Evolutionary conservation across 1,140 invertebrate species (phyloP).

Genomic region (Drosophila pachea): DNA sequence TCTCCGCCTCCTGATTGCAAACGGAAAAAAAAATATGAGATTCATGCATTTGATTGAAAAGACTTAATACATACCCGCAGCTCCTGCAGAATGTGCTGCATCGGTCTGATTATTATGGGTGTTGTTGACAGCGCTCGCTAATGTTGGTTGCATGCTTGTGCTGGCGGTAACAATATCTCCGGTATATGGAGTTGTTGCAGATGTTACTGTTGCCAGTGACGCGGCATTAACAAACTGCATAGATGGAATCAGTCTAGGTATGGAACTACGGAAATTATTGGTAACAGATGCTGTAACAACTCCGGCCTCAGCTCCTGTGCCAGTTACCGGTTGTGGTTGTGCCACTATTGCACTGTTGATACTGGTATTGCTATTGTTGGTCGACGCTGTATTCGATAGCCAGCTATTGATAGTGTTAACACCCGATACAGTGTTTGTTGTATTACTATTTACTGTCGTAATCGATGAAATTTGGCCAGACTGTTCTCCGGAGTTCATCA

Average conservation of each 20-base stretch:
- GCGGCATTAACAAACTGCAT: conserved; percentile 38
- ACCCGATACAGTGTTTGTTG: background rate
- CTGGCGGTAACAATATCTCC: background rate
- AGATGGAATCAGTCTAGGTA: conserved; percentile 55
- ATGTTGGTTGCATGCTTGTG: background rate
- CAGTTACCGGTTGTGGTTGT: background rate
- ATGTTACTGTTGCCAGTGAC: conserved; percentile 5
- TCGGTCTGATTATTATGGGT: background rate
- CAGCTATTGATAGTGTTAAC: conserved; percentile 2
- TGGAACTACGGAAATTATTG: conserved; percentile 54
- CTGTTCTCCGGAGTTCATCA: too few species aligned
- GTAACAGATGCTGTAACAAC: background rate
- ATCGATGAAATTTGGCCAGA: background rate
- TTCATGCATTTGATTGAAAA: background rate
- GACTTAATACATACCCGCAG: background rate
- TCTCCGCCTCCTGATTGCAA: conserved; percentile 1
- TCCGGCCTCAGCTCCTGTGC: background rate
- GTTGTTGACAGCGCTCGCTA: background rate
- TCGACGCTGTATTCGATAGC: background rate
- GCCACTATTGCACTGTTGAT: conserved; percentile 1
- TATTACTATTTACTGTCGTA: background rate
- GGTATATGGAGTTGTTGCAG: background rate
- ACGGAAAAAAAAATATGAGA: background rate
- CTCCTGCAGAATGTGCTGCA: background rate
- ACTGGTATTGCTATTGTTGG: conserved; percentile 60